These are phyloP conservation scores for Cantharis rufa DNA, from an alignment of 2,888 invertebrate species.

Conservation along the genomic window DNA sequence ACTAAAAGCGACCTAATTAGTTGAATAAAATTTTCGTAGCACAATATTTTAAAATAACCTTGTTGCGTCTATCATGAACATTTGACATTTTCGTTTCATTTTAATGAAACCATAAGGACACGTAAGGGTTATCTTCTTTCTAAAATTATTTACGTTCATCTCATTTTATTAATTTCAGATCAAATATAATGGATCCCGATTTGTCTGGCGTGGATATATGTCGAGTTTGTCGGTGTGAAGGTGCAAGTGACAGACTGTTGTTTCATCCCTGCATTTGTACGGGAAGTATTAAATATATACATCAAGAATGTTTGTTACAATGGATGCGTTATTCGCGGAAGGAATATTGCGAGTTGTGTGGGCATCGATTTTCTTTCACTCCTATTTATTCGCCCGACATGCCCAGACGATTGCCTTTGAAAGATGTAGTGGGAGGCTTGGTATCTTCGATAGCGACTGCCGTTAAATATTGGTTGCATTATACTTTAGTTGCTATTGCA, in stretches of 20 bases:
- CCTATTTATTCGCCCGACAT: slow-evolving; percentile 99
- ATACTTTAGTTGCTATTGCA: slow-evolving; percentile 93
- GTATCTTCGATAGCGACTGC: slow-evolving; percentile 88
- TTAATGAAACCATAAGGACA: not conserved
- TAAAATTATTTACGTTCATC: not conserved
- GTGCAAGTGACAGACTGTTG: slow-evolving; percentile 85
- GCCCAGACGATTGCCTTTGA: slow-evolving; percentile 94
- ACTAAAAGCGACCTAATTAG: not conserved
- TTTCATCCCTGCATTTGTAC: slow-evolving; percentile 99
- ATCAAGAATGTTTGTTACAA: slow-evolving; percentile 97
- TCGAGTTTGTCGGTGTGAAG: slow-evolving; percentile 96
- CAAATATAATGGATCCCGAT: slow-evolving; percentile 19
- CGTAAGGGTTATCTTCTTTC: not conserved
- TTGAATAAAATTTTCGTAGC: not conserved
- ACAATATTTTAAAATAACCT: not conserved
- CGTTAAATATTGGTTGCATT: slow-evolving; percentile 96
- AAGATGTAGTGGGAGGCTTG: slow-evolving; percentile 89
- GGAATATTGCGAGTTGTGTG: slow-evolving; percentile 98
- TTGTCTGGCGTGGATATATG: slow-evolving; percentile 82
- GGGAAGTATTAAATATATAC: slow-evolving; percentile 98
- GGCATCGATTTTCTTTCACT: slow-evolving; percentile 96
- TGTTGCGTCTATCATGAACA: not conserved
- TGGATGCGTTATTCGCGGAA: slow-evolving; percentile 99
- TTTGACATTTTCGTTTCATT: not conserved
- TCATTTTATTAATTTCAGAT: not conserved